Base-by-base conservation (phyloP, 1,140 invertebrate genomes). In the Megalonaias nervosa region DNA sequence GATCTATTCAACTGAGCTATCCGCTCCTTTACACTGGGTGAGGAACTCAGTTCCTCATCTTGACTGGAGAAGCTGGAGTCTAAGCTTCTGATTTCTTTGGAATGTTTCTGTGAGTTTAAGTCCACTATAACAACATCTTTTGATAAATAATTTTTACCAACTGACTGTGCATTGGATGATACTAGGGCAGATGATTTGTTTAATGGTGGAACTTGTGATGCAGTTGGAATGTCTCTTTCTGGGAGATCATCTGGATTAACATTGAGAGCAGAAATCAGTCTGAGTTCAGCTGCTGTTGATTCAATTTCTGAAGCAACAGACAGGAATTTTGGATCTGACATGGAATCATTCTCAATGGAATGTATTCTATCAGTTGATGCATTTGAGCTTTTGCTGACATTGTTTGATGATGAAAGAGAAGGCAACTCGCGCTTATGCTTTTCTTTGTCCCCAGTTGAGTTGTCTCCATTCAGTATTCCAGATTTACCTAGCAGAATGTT, bases 11-110 rank as follows among this genome's bases (percentile, higher is more conserved):
- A 58, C 61, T 65, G 59, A 38, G 75, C 75, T 56, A 77, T 77
- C 55, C 75, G 65, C 48, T 77, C 75, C 59, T 77, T 77, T 11
- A 77, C 75, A 71, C 75, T 77, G 21, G 75, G 75, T 17, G 75
- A 77, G 16, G 75, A 38, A 65, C 74, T 70, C 14, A 65, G 60
- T 12, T 72, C 75, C 14, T 67, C 70, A 31, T 77, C 70, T 23
- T 70, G 58, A 15, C 48, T 57, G 19, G 66, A 75, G 9, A 64
- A 11, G 2, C 60, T 66, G 21, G 73, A 74, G 61, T 60, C 65
- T 67, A 48, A 48, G 38, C 38, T 48, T 48, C 6, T 48, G 0
- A 48, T 48, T 48, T 48, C 38, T 48, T 48, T 48, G 38, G 38
- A 48, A 48, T 48, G 38, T 48, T 48, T 48, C 38, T 48, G 38